A percentile compares a stretch with the other conserved stretches of the same genome.
These are phyloP conservation scores for Brachypteracias leptosomus DNA, from an alignment of 2,113 vertebrate genomes.

Conservation along the genomic window DNA sequence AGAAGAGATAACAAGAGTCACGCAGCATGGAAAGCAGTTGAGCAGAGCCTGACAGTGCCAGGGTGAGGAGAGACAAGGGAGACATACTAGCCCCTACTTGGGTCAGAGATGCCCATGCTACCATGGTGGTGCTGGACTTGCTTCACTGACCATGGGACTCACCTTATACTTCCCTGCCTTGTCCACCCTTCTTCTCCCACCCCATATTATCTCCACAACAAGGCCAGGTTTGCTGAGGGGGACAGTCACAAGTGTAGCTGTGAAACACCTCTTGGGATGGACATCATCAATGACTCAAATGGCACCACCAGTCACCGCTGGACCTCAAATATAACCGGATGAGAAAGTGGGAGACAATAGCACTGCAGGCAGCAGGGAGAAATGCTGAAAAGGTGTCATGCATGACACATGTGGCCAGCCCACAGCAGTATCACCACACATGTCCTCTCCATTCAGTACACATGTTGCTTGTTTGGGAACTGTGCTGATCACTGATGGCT, in stretches of 20 bases:
- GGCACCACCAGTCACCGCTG: neutral
- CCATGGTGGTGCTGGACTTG: neutral
- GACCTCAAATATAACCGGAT: neutral
- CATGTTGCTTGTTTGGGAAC: neutral
- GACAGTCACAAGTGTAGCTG: neutral
- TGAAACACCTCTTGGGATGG: neutral
- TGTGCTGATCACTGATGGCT: neutral
- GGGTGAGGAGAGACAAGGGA: rapidly evolving
- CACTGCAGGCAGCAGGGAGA: neutral
- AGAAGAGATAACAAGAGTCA: neutral
- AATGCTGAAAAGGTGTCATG: neutral
- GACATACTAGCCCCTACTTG: rapidly evolving
- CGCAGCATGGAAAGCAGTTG: neutral
- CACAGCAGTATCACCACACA: neutral
- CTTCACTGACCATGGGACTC: neutral
- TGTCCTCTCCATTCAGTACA: neutral
- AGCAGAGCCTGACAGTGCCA: neutral
- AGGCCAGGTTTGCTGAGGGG: neutral
- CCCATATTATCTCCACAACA: neutral
- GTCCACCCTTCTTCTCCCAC: neutral
- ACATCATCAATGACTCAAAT: neutral
- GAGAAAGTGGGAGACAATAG: neutral
- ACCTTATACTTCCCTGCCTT: neutral
- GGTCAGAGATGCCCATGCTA: neutral
- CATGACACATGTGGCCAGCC: neutral